Evolutionary conservation across 2,888 invertebrate genomes (phyloP).

Genomic region (Calliphora vomitoria): DNA sequence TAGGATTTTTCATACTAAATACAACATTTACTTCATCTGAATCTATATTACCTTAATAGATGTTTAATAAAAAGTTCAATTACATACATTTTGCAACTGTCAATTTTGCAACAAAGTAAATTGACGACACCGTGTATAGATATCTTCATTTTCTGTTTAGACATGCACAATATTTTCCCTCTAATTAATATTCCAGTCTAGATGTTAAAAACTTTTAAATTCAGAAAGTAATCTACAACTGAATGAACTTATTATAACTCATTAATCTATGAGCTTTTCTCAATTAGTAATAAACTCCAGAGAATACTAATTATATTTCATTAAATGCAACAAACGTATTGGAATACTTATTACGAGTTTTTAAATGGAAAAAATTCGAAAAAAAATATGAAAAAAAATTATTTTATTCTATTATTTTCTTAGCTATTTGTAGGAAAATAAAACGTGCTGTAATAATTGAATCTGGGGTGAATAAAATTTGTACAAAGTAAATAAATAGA

Average conservation of each 20-base stretch:
- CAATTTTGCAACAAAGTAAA: neutral
- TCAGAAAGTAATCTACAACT: slow-evolving; percentile 5
- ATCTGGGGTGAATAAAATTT: slow-evolving; percentile 51
- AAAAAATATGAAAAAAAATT: neutral
- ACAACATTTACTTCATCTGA: too few relatives aligned
- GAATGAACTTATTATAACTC: slow-evolving; percentile 31
- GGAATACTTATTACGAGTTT: slow-evolving; percentile 8
- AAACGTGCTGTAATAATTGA: slow-evolving; percentile 54
- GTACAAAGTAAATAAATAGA: slow-evolving; percentile 42
- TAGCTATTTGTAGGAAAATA: slow-evolving; percentile 1
- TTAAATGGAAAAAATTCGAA: neutral
- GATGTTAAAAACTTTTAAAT: slow-evolving; percentile 11
- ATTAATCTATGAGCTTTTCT: slow-evolving; percentile 47
- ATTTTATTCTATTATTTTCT: slow-evolving; percentile 7
- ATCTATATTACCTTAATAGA: too few relatives aligned
- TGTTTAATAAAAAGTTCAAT: too few relatives aligned
- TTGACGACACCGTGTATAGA: neutral
- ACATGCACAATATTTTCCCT: slow-evolving; percentile 1
- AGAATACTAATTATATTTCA: slow-evolving; percentile 46
- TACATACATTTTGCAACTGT: too few relatives aligned
- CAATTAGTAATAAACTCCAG: slow-evolving; percentile 39
- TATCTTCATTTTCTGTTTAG: neutral
- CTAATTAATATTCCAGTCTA: slow-evolving; percentile 26
- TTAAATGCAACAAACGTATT: slow-evolving; percentile 21
- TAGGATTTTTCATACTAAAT: too few relatives aligned